phyloP scores from a whole-genome alignment of 2,113 vertebrate genomes.

The Odontesthes bonariensis region DNA sequence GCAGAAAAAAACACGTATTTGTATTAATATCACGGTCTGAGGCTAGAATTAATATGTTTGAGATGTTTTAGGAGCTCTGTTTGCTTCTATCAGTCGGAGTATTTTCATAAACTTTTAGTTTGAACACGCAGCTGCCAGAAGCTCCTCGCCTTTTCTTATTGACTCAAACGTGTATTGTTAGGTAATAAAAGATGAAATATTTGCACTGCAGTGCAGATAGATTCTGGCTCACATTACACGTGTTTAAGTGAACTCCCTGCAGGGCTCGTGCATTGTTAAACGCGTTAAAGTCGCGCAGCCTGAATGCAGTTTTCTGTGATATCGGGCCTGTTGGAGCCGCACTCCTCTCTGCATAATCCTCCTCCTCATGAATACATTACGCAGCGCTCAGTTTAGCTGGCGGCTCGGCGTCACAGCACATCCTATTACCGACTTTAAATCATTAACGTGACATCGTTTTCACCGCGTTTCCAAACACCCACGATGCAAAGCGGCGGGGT shows the following conservation, averaged over 20 bases:
- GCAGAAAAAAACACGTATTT: constrained; percentile 31
- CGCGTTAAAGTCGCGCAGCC: not conserved
- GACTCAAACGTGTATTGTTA: too few relatives aligned
- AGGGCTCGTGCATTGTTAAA: constrained; percentile 27
- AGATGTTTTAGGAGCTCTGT: constrained; percentile 6
- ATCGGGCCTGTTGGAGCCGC: constrained; percentile 76
- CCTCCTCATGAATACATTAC: constrained; percentile 87
- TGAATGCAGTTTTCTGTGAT: constrained; percentile 62
- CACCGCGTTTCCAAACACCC: constrained; percentile 85
- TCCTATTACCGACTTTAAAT: constrained; percentile 88
- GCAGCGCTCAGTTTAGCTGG: constrained; percentile 82
- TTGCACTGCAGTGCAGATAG: not conserved
- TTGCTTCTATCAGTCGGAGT: not conserved
- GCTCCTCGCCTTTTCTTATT: too few relatives aligned
- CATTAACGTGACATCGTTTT: constrained; percentile 87
- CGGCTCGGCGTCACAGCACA: constrained; percentile 86
- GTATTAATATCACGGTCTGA: constrained; percentile 18
- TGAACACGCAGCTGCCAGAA: not conserved
- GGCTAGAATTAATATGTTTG: constrained; percentile 26
- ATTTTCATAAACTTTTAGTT: not conserved
- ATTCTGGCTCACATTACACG: too few relatives aligned
- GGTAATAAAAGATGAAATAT: constrained; percentile 1
- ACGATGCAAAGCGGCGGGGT: too few relatives aligned
- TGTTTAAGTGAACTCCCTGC: too few relatives aligned
- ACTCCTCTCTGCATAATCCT: constrained; percentile 83